Evolutionary conservation across 1,140 invertebrate genomes (phyloP).

Genomic region (Bombyx mori): DNA sequence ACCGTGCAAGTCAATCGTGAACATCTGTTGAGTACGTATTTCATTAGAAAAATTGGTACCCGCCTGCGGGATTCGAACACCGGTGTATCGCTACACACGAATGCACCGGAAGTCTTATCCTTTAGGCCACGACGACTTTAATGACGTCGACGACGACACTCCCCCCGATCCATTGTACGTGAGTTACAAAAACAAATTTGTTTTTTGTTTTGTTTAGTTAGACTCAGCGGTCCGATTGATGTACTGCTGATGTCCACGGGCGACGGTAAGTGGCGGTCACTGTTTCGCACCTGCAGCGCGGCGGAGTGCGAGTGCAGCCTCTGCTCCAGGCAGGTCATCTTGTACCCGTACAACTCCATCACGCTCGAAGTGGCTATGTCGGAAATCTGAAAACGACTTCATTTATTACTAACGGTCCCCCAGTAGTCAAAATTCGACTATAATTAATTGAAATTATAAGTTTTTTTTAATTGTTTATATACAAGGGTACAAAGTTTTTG

Average conservation of each 20-base stretch:
- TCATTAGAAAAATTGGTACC: no score
- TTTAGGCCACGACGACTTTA: no score
- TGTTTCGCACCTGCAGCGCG: constrained; percentile 47
- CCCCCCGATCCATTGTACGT: background rate
- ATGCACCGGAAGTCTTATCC: no score
- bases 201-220: background rate
- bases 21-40: no score
- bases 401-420: background rate
- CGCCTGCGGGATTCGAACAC: no score
- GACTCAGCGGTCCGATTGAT: no score
- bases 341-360: constrained; percentile 81
- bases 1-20: no score
- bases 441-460: no score
- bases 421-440: no score
- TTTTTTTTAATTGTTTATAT: no score
- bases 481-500: no score
- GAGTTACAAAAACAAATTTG: background rate
- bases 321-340: constrained; percentile 68
- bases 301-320: constrained; percentile 52
- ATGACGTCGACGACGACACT: background rate
- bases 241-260: background rate
- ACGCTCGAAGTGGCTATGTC: constrained; percentile 76
- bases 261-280: background rate
- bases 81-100: no score
- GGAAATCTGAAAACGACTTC: constrained; percentile 41